Evolutionary conservation across 2,888 invertebrate species (phyloP).

Genomic region (Callinectes sapidus): DNA sequence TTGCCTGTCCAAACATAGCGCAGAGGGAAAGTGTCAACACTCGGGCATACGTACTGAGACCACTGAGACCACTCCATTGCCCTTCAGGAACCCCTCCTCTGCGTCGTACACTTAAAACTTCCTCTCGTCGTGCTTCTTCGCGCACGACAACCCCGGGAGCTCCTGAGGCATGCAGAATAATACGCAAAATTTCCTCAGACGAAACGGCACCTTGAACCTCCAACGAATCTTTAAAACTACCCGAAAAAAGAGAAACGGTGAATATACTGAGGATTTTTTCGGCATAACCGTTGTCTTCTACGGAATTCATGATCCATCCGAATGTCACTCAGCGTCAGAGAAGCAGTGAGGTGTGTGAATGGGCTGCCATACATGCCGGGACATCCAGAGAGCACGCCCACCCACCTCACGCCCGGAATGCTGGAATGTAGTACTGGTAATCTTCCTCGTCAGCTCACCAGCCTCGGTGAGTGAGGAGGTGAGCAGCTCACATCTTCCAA

Average conservation of each 20-base stretch:
- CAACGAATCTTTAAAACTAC: neutral
- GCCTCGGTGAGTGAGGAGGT: neutral
- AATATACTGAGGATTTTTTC: neutral
- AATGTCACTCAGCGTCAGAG: neutral
- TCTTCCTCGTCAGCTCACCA: neutral
- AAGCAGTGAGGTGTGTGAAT: constrained; percentile 20
- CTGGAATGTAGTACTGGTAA: neutral
- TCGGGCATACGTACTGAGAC: neutral
- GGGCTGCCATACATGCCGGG: neutral
- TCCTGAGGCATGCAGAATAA: neutral
- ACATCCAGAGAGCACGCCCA: neutral
- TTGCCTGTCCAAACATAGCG: neutral
- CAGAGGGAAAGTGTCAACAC: neutral
- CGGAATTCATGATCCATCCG: neutral
- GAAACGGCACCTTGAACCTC: neutral
- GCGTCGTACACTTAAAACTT: neutral
- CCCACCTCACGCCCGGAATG: neutral
- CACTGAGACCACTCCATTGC: neutral
- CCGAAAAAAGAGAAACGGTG: neutral
- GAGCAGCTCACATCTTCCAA: neutral
- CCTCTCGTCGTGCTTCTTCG: neutral
- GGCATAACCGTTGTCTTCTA: neutral
- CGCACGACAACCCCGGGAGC: neutral
- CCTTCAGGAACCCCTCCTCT: neutral
- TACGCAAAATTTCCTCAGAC: neutral